Base-by-base conservation (phyloP, 2,113 vertebrate genomes). In the Cichladusa arquata region DNA sequence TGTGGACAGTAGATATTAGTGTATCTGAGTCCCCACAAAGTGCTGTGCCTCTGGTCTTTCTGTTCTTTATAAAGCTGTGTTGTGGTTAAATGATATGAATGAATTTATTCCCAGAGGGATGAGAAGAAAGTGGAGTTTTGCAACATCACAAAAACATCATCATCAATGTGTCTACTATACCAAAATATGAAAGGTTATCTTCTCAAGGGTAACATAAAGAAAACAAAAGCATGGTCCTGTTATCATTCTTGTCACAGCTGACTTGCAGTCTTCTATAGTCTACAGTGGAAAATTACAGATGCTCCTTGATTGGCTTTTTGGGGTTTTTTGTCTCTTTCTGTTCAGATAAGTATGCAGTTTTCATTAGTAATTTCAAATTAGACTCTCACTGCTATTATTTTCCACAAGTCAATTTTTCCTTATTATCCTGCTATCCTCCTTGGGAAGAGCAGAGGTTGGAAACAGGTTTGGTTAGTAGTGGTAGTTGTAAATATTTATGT, bases 181-280 rank as follows among this genome's bases (percentile, higher is more conserved):
- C 47, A 88, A 86, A 96, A 86, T 72, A 90, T 58, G 70, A 81
- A 92, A 96, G 88, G 93, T 96, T 96, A 95, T 96, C 90, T 91
- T 58, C 85, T 96, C 94, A 95, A 96, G 96, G 88, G 76, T 95
- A 95, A 93, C 86, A 88, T 83, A 88, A 96, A 94, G 89, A 95
- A 94, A 96, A 96, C 82, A 96, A 91, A 93, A 90, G 54, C 65
- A 38, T 78, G 25, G 14, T 79, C n/a, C 61, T 90, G 74, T 91
- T 95, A 81, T 83, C 36, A 14, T 71, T 89, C 81, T 91, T 92
- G 90, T 81, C 78, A 78, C 57, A 81, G 77, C 50, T 91, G 88
- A 76, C 45, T 83, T 83, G 58, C 36, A 67, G 71, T 67, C 54
- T 84, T 92, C 76, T 91, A 47, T 72, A 86, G 47, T 93, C 74